Evolutionary conservation across 2,888 invertebrate genomes (phyloP).

Genomic region (Esperia sulphurella): DNA sequence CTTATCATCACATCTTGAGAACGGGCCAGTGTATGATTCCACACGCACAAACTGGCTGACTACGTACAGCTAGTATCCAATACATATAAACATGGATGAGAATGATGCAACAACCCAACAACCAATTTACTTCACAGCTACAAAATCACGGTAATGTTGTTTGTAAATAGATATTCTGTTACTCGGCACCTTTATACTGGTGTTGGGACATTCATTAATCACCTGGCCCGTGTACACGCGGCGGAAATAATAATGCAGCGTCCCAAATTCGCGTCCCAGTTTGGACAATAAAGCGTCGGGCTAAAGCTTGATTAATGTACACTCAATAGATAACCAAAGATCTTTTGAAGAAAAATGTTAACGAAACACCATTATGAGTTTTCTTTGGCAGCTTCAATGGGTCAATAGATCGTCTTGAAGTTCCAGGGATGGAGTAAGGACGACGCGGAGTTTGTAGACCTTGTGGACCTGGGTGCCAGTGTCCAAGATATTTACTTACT

Average conservation of each 20-base stretch:
- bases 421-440: neutral
- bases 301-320: constrained; percentile 52
- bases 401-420: neutral
- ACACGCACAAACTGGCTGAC: no score
- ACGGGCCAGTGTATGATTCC: no score
- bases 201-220: constrained; percentile 39
- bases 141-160: neutral
- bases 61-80: no score
- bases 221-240: constrained; percentile 24
- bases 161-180: neutral
- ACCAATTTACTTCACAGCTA: no score
- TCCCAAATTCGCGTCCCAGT: constrained; percentile 25
- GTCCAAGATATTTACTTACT: no score
- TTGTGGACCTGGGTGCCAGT: no score
- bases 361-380: constrained; percentile 11
- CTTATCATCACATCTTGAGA: no score
- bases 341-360: constrained; percentile 26
- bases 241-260: constrained; percentile 41
- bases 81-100: no score
- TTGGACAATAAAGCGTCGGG: constrained; percentile 43
- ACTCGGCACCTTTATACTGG: constrained; percentile 11
- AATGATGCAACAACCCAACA: no score
- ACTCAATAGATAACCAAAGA: constrained; percentile 27
- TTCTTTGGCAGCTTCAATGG: neutral
- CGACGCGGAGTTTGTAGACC: no score